Percentiles rank a stretch among this genome's conserved stretches.
phyloP scores from a whole-genome alignment of 2,888 invertebrate species.

The Hyalella azteca region DNA sequence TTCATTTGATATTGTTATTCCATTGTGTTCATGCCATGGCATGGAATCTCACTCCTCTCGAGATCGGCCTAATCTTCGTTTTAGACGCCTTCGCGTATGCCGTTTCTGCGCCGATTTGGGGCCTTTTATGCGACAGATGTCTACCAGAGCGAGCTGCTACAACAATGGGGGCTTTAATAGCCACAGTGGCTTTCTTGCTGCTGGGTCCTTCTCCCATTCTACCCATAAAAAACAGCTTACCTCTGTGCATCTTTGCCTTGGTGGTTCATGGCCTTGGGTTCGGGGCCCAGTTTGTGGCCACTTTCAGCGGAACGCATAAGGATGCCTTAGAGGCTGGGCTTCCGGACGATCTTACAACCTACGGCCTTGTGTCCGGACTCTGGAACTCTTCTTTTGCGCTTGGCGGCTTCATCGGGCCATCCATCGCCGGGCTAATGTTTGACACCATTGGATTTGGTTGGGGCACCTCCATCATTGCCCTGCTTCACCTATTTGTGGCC shows the following conservation, averaged over 20 bases:
- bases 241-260: slow-evolving; percentile 56
- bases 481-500: slow-evolving; percentile 71
- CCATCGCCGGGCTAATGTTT: slow-evolving; percentile 75
- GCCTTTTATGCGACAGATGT: slow-evolving; percentile 78
- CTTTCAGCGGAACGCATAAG: slow-evolving; percentile 81
- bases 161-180: slow-evolving; percentile 71
- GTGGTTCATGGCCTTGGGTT: slow-evolving; percentile 82
- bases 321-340: slow-evolving; percentile 79
- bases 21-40: too few species aligned
- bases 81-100: slow-evolving; percentile 84
- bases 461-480: slow-evolving; percentile 75
- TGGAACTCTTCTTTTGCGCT: slow-evolving; percentile 90
- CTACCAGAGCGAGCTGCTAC: slow-evolving; percentile 74
- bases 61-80: slow-evolving; percentile 80
- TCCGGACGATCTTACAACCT: slow-evolving; percentile 84
- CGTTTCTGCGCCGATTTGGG: slow-evolving; percentile 78
- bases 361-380: slow-evolving; percentile 85
- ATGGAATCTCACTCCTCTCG: slow-evolving; percentile 73
- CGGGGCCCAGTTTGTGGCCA: slow-evolving; percentile 82
- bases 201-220: slow-evolving; percentile 83
- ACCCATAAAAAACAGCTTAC: slow-evolving; percentile 61
- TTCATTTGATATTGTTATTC: too few species aligned
- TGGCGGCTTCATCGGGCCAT: slow-evolving; percentile 84
- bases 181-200: slow-evolving; percentile 74
- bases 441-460: slow-evolving; percentile 76